These are phyloP conservation scores for Drosophila prolongata DNA, from an alignment of 2,888 invertebrate species.

Conservation along the genomic window DNA sequence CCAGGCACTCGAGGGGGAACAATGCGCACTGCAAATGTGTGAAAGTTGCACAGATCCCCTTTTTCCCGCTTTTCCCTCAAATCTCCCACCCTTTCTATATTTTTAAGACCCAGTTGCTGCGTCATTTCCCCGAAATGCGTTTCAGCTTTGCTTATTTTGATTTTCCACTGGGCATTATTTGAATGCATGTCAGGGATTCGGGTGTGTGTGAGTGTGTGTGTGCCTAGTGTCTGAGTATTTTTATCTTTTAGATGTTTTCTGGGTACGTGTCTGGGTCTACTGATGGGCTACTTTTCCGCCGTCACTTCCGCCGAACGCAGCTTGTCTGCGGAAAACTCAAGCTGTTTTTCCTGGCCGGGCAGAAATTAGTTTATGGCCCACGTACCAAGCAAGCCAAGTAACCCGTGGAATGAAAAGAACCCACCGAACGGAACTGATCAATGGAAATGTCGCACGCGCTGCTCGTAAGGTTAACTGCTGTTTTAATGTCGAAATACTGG, in stretches of 20 bases:
- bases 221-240: constrained; percentile 8
- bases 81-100: background rate
- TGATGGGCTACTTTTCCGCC: constrained; percentile 52
- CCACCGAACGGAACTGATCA: constrained; percentile 16
- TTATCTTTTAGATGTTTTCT: constrained; percentile 21
- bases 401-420: constrained; percentile 6
- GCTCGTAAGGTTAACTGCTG: constrained; percentile 31
- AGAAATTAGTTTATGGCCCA: constrained; percentile 48
- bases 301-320: constrained; percentile 59
- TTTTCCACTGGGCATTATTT: constrained; percentile 4
- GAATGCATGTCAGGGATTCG: constrained; percentile 10
- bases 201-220: background rate
- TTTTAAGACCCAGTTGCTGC: constrained; percentile 38
- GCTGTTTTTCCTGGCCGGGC: constrained; percentile 30
- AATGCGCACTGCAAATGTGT: constrained; percentile 51
- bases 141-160: constrained; percentile 30
- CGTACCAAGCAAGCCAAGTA: constrained; percentile 40
- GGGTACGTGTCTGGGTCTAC: constrained; percentile 39
- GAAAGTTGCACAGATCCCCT: constrained; percentile 38
- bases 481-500: constrained; percentile 10
- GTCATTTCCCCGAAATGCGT: constrained; percentile 61
- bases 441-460: constrained; percentile 54
- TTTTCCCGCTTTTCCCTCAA: background rate
- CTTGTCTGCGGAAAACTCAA: constrained; percentile 44
- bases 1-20: constrained; percentile 16